Evolutionary conservation across 2,888 invertebrate species (phyloP).

Genomic region (Mesochorus sp.): DNA sequence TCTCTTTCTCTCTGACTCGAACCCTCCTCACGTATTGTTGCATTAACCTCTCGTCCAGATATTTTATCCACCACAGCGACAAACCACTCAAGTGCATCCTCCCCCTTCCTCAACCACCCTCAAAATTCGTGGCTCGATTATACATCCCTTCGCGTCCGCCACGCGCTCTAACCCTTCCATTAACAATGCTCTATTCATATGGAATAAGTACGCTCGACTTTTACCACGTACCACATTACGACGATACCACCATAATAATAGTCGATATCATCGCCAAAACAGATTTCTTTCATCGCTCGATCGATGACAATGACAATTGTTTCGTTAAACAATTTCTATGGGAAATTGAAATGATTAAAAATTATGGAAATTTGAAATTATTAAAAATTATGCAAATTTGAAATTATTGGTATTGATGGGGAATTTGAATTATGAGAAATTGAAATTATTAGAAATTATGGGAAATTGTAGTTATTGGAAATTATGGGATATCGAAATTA

Average conservation of each 20-base stretch:
- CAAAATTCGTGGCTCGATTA: slow-evolving; percentile 39
- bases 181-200: slow-evolving; percentile 73
- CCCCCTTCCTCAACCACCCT: slow-evolving; percentile 43
- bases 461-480: too few species aligned
- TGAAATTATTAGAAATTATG: neutral
- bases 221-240: neutral
- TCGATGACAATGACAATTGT: neutral
- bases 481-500: too few species aligned
- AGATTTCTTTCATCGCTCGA: neutral
- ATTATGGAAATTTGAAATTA: too few species aligned
- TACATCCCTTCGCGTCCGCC: slow-evolving; percentile 36
- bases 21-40: slow-evolving; percentile 59
- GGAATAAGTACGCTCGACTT: slow-evolving; percentile 55
- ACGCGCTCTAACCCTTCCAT: slow-evolving; percentile 76
- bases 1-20: slow-evolving; percentile 6
- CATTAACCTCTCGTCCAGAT: slow-evolving; percentile 62
- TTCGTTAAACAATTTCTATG: neutral
- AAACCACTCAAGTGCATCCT: slow-evolving; percentile 77
- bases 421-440: too few species aligned
- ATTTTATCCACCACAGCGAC: slow-evolving; percentile 77
- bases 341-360: neutral
- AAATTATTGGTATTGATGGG: too few species aligned
- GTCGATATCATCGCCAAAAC: slow-evolving; percentile 14
- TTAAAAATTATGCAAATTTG: too few species aligned
- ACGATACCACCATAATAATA: neutral